Percentiles rank a stretch among this genome's conserved stretches.
These are phyloP conservation scores for Athrips mouffetella DNA, from an alignment of 2,888 invertebrate genomes.

Conservation along the genomic window DNA sequence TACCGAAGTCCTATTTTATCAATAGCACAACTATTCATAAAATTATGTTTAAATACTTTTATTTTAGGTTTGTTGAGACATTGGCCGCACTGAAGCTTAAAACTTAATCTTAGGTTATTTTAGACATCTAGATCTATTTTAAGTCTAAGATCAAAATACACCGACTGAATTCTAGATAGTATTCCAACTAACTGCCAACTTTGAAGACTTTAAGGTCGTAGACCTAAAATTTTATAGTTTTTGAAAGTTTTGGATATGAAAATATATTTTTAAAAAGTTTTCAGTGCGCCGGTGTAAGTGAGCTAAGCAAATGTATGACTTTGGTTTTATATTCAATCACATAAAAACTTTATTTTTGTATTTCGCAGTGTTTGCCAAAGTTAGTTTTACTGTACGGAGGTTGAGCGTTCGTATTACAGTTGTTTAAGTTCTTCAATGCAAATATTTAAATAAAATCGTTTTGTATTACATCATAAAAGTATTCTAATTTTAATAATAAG, in stretches of 20 bases:
- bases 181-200: too few species aligned
- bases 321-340: slow-evolving; percentile 31
- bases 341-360: slow-evolving; percentile 52
- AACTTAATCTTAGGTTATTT: not conserved
- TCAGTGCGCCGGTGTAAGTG: slow-evolving; percentile 8
- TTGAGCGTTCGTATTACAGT: slow-evolving; percentile 41
- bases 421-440: slow-evolving; percentile 70
- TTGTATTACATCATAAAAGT: slow-evolving; percentile 19
- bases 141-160: not conserved
- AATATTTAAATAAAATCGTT: slow-evolving; percentile 63
- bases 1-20: slow-evolving; percentile 39
- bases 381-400: slow-evolving; percentile 38
- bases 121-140: not conserved
- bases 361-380: slow-evolving; percentile 52
- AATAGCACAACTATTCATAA: slow-evolving; percentile 59
- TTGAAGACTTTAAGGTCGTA: too few species aligned
- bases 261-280: not conserved
- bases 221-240: slow-evolving; percentile 25
- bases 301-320: slow-evolving; percentile 28
- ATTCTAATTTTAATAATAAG: too few species aligned
- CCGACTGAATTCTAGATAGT: not conserved
- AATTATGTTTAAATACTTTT: slow-evolving; percentile 52
- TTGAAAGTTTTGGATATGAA: slow-evolving; percentile 21
- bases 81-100: not conserved
- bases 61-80: slow-evolving; percentile 38